phyloP scores from a whole-genome alignment of 1,140 invertebrate genomes.

The Cydia amplana region DNA sequence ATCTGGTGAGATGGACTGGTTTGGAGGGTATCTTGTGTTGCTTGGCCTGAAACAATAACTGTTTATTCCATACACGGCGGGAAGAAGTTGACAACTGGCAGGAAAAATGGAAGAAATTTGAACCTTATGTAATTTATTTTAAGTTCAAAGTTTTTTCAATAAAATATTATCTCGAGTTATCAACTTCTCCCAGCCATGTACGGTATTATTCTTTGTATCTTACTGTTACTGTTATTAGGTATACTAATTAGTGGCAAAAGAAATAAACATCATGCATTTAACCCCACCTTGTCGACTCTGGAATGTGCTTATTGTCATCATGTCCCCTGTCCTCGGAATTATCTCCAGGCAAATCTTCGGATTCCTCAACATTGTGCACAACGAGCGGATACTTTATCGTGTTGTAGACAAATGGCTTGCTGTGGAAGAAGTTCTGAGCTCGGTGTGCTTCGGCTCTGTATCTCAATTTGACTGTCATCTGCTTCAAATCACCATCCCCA shows the following conservation, averaged over 20 bases:
- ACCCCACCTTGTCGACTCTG: background rate
- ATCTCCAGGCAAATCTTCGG: background rate
- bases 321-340: background rate
- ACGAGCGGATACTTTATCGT: background rate
- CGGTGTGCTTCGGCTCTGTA: background rate
- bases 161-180: too few species aligned
- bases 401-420: background rate
- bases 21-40: background rate
- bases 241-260: too few species aligned
- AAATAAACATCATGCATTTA: too few species aligned
- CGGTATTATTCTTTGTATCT: background rate
- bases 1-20: background rate
- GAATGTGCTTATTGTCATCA: background rate
- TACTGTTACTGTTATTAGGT: too few species aligned
- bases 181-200: too few species aligned
- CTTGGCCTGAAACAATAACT: background rate
- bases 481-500: background rate
- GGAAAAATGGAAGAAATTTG: too few species aligned
- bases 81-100: too few species aligned
- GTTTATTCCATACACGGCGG: too few species aligned
- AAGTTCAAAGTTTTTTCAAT: too few species aligned
- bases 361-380: background rate
- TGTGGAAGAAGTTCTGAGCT: background rate
- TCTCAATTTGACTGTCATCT: background rate
- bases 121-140: too few species aligned